A percentile compares a stretch with the other conserved stretches of the same genome.
These are phyloP conservation scores for Dynastes hyllus DNA, from an alignment of 2,888 invertebrate species.

Conservation along the genomic window DNA sequence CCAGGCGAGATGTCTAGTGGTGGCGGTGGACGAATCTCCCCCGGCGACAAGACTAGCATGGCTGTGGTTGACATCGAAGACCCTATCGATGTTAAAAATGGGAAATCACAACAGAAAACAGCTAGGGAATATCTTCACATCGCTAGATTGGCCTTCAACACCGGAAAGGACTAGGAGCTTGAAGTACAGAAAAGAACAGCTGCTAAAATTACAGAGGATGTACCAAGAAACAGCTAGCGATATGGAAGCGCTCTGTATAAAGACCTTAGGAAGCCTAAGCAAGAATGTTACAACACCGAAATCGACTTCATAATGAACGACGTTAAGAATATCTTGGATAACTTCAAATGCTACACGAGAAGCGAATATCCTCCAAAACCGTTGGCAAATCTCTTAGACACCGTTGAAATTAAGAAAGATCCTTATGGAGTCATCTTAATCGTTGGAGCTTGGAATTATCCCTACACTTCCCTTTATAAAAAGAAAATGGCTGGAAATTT, in stretches of 20 bases:
- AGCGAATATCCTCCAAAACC: conserved; percentile 71
- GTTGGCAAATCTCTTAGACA: conserved; percentile 82
- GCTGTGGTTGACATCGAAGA: conserved; percentile 42
- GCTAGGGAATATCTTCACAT: conserved; percentile 72
- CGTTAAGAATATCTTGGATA: conserved; percentile 42
- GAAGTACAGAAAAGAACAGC: conserved; percentile 87
- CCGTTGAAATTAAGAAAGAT: conserved; percentile 85
- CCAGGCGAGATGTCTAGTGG: not conserved
- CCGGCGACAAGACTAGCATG: conserved; percentile 1
- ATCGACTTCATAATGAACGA: conserved; percentile 82
- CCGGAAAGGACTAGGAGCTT: conserved; percentile 86
- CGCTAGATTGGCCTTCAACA: conserved; percentile 82
- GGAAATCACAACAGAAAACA: conserved; percentile 5
- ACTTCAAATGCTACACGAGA: conserved; percentile 45
- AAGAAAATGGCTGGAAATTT: conserved; percentile 96
- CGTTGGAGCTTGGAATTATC: conserved; percentile 98
- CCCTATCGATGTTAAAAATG: conserved; percentile 24
- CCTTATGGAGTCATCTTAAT: conserved; percentile 94
- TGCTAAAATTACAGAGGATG: conserved; percentile 83
- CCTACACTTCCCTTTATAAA: too few species aligned
- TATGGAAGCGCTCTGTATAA: conserved; percentile 72
- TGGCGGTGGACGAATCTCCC: not conserved
- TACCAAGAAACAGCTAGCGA: conserved; percentile 85
- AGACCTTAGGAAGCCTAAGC: conserved; percentile 87
- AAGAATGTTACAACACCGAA: conserved; percentile 88